These are phyloP conservation scores for Emydoidea blandingii DNA, from an alignment of 2,797 vertebrate species.

Conservation along the genomic window DNA sequence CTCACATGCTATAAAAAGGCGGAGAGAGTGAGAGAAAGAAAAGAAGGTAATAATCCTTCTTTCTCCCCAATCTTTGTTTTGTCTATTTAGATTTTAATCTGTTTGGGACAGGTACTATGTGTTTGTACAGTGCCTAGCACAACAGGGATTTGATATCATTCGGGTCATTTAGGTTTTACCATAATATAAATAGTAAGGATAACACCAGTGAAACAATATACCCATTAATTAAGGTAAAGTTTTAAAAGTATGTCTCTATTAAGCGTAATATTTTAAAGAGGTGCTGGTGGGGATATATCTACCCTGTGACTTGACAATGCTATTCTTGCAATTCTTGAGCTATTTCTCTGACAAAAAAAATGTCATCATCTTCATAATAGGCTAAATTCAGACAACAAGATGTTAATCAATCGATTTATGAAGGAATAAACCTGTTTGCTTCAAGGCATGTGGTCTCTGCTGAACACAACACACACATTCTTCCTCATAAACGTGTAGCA, in stretches of 20 bases:
- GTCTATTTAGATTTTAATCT: not conserved
- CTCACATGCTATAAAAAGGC: too few species aligned
- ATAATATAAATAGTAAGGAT: not conserved
- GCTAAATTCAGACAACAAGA: not conserved
- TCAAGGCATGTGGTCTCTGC: not conserved
- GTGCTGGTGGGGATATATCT: not conserved
- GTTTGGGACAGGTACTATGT: not conserved
- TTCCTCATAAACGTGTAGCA: not conserved
- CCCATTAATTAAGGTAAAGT: not conserved
- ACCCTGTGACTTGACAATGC: not conserved
- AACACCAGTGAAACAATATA: not conserved
- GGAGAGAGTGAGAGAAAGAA: too few species aligned
- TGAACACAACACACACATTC: not conserved
- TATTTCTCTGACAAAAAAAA: not conserved
- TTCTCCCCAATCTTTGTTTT: not conserved
- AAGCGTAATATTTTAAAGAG: not conserved
- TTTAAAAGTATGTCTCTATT: not conserved
- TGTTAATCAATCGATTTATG: not conserved
- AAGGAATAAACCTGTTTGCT: not conserved
- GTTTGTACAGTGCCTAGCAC: not conserved
- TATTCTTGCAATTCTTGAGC: not conserved
- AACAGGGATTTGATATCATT: not conserved
- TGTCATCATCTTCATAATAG: not conserved
- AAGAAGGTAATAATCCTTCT: not conserved
- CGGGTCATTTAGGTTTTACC: not conserved